Evolutionary conservation across 1,140 invertebrate genomes (phyloP), one percentile per base, ranked within the genome.

Genomic region (Aphis craccivora): DNA sequence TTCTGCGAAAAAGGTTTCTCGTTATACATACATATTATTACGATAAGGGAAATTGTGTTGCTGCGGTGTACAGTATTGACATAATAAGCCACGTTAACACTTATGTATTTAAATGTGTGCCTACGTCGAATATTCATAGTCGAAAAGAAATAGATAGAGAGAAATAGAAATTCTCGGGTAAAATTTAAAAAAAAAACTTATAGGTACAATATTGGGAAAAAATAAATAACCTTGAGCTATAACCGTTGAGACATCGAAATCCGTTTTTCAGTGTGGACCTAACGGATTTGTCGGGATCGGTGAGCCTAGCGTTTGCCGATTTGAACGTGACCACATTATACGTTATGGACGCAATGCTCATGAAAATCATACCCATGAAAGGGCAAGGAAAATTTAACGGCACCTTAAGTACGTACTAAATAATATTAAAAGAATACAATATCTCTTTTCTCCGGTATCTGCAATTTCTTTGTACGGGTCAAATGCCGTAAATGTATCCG

Each of bases 281-380:
- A 3, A 35, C 45, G 45, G 90, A 91, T 91, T 91, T 91, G 45
- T 9, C n/a, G n/a, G 76, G 90, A 83, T 83, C 90, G 43, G 67
- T 51, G 67, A 83, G n/a, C 9, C 18, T 91, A 45, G 90, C 7
- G 9, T 91, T 91, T 37, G 25, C 67, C 40, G n/a, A 91, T 91
- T 91, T 91, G 67, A 91, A 91, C 67, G 90, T 91, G 90, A 91
- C 40, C 90, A 91, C 67, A 23, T 83, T 91, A 51, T 91, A 91
- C 90, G 90, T 18, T 83, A 35, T 91, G 45, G 90, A 91, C 35
- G 43, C 67, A 23, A 23, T 81, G 60, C 7, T 91, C n/a, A 91
- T 91, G 90, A 45, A 91, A 48, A 81, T 14, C 3, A 14, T 91
- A 11, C 55, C 90, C 14, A 48, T 91, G 90, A 91, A 83, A 83